Evolutionary conservation across 2,113 vertebrate genomes (phyloP), one percentile per base, ranked within the genome.

Genomic region (Toxotes chatareus): DNA sequence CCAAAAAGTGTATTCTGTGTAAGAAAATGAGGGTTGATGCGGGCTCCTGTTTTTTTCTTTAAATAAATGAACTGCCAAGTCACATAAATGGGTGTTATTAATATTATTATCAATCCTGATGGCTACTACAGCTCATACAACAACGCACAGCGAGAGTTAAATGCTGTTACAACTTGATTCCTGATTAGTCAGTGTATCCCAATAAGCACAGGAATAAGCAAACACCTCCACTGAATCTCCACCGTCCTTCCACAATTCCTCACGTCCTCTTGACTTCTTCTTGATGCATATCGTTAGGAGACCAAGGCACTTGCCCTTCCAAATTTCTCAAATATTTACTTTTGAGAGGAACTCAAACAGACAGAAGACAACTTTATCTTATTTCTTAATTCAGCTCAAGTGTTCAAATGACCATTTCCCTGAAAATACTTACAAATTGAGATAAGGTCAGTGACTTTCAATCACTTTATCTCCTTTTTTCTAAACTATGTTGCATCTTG

Each of bases 1-100:
- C 3, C 31, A 73, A 78, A 80, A 80, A 49, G 14, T 34, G 23
- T 14, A 44, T 44, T 72, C 13, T 76, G 44, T 72, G 57, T 10
- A 34, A 56, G 4, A 14, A 40, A 47, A 12, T 44, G 0, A 64
- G 11, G 14, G 56, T 56, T 31, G 61, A 53, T 21, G 23, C 5
- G 13, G 23, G 7, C 16, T 73, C 49, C 21, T 31, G 8, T 71
- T 71, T 77, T 8, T 51, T 32, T 57, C 46, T 73, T 27, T 53
- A 83, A 88, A 81, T 94, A 93, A 93, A 95, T 93, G 94, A 96
- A 94, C 93, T 95, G 92, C 94, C 93, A 93, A 95, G 95, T 96
- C 95, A 95, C 96, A 96, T 95, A 95, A 96, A 96, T 82, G 94
- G 93, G 94, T 93, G 86, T 93, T 96, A 93, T 94, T 76, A 44